Evolutionary conservation across 2,888 invertebrate genomes (phyloP), one percentile per base, ranked within the genome.

Genomic region (Candidula unifasciata): DNA sequence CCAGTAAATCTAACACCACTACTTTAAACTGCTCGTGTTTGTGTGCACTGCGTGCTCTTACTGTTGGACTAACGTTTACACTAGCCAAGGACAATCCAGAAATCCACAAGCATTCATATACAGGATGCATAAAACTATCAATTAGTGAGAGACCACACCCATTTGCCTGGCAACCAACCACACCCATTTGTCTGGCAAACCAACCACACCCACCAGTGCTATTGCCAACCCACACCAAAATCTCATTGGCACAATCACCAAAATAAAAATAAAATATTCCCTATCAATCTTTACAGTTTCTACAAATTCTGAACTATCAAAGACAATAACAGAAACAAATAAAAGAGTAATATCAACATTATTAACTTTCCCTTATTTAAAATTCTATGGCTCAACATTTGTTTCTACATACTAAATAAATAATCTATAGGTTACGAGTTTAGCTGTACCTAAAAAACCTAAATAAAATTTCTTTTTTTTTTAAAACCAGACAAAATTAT

Each of bases 221-320:
- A 68, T 37, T 68, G 52, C 83, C 77, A 77, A 30, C 77, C 83
- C 77, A 66, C 60, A 83, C 82, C 82, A 68, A 69, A 44, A 27
- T 54, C 52, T 60, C 54, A 83, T 73, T 21, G 24, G 16, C 66
- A 68, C 54, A 44, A 44, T 44, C 60, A 37, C 10, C n/a, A 77
- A 8, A 68, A 21, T 30, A 74, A 76, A 76, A 30, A 24, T 44
- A 52, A 2, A 52, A 44, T 44, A 44, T 44, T 10, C 6, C 44
- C 44, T 44, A 44, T 44, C 44, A 44, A 44, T 44, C 13, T 44
- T 6, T 44, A 10, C 13, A 44, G 44, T 44, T 44, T n/a, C 6
- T 10, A 44, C 44, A 44, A 10, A 13, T 44, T 44, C 13, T 44
- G 44, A 44, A 13, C 44, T 44, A 44, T 44, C 13, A 44, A 13